phyloP scores from a whole-genome alignment of 2,113 vertebrate species.

The Urocolius indicus region DNA sequence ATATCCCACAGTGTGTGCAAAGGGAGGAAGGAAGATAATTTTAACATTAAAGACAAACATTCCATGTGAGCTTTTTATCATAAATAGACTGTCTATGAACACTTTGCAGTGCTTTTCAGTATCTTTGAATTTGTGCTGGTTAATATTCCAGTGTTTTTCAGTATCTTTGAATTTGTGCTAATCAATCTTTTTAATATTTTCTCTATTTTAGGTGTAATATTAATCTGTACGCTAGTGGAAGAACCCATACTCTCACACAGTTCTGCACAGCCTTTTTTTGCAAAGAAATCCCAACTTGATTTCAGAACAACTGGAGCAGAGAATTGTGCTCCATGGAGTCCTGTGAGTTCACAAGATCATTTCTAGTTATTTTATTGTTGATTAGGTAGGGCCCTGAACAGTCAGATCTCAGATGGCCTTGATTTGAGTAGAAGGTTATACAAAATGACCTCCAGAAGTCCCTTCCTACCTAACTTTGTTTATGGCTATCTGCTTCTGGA shows the following conservation, averaged over 20 bases:
- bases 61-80: neutral
- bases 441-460: neutral
- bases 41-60: neutral
- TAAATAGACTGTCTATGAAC: neutral
- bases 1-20: neutral
- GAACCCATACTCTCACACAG: neutral
- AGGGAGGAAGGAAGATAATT: neutral
- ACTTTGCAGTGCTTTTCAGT: fast-evolving
- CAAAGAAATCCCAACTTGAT: neutral
- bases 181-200: neutral
- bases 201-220: neutral
- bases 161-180: neutral
- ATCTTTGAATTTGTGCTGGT: neutral
- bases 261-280: neutral
- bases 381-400: neutral
- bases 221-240: neutral
- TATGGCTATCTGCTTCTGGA: neutral
- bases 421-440: neutral
- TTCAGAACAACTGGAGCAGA: neutral
- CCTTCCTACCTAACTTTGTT: neutral
- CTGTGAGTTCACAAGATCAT: neutral
- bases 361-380: neutral
- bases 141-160: fast-evolving
- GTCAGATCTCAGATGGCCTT: neutral
- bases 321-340: neutral